Evolutionary conservation across 2,113 vertebrate species (phyloP).

Genomic region (Dascyllus trimaculatus): DNA sequence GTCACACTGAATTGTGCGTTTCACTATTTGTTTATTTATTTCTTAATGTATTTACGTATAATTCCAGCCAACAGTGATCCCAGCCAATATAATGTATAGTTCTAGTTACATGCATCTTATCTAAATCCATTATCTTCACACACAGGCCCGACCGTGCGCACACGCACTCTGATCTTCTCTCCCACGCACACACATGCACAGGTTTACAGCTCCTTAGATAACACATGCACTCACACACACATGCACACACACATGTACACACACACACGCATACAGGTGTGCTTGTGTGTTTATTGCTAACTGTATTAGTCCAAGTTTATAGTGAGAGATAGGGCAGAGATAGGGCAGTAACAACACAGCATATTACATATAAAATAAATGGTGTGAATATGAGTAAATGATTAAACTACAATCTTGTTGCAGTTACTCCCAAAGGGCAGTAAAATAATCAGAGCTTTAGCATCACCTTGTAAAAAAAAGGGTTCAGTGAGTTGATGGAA

Average conservation of each 20-base stretch:
- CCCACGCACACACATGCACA: background rate
- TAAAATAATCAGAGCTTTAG: slow-evolving; percentile 43
- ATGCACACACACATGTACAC: background rate
- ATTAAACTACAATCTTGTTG: slow-evolving; percentile 45
- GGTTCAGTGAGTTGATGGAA: slow-evolving; percentile 54
- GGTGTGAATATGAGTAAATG: slow-evolving; percentile 57
- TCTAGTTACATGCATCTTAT: background rate
- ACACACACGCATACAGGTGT: background rate
- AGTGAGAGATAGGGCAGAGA: slow-evolving; percentile 36
- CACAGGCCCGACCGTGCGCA: background rate
- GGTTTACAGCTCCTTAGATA: background rate
- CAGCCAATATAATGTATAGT: background rate
- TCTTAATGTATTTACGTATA: background rate
- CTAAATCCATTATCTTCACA: background rate
- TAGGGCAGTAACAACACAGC: slow-evolving; percentile 35
- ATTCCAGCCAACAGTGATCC: background rate
- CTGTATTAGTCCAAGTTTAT: slow-evolving; percentile 51
- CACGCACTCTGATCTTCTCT: background rate
- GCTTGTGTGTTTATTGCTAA: slow-evolving; percentile 27
- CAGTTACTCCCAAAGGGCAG: slow-evolving; percentile 37
- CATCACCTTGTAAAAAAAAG: slow-evolving; percentile 12
- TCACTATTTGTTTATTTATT: background rate
- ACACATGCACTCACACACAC: background rate
- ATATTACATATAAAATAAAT: slow-evolving; percentile 45
- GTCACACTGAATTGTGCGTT: background rate